A percentile compares a stretch with the other conserved stretches of the same genome.
phyloP scores from a whole-genome alignment of 2,888 invertebrate genomes.

The Drosophila quinaria region DNA sequence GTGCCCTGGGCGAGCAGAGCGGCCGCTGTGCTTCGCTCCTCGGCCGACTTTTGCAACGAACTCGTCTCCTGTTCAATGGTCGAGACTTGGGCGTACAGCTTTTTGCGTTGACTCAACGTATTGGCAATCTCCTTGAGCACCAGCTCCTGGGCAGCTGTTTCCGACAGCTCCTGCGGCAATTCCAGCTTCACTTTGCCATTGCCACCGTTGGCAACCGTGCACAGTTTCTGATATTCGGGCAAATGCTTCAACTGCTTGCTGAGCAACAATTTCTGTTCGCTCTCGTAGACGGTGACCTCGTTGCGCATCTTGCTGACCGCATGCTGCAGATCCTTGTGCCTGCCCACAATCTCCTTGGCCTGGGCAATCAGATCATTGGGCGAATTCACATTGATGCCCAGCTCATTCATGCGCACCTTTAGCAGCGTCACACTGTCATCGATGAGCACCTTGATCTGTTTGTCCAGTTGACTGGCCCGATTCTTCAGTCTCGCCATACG shows the following conservation, averaged over 20 bases:
- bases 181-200: constrained; percentile 82
- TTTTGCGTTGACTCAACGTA: constrained; percentile 93
- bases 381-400: constrained; percentile 94
- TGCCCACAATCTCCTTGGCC: constrained; percentile 96
- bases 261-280: constrained; percentile 91
- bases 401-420: constrained; percentile 95
- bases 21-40: constrained; percentile 87
- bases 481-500: constrained; percentile 93
- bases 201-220: constrained; percentile 34
- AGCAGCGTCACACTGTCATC: constrained; percentile 96
- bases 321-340: constrained; percentile 96
- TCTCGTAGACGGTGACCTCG: constrained; percentile 90
- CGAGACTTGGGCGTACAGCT: constrained; percentile 92
- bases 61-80: constrained; percentile 92
- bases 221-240: constrained; percentile 87
- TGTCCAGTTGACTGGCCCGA: constrained; percentile 95
- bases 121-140: constrained; percentile 94
- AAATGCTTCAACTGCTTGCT: constrained; percentile 91
- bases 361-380: constrained; percentile 94
- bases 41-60: constrained; percentile 90
- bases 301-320: constrained; percentile 94
- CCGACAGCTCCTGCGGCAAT: constrained; percentile 87
- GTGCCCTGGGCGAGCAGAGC: constrained; percentile 84
- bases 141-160: constrained; percentile 91
- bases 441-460: constrained; percentile 96